Percentiles rank a stretch among this genome's conserved stretches.
Evolutionary conservation across 2,113 vertebrate genomes (phyloP).

Genomic region (Xiphophorus hellerii): DNA sequence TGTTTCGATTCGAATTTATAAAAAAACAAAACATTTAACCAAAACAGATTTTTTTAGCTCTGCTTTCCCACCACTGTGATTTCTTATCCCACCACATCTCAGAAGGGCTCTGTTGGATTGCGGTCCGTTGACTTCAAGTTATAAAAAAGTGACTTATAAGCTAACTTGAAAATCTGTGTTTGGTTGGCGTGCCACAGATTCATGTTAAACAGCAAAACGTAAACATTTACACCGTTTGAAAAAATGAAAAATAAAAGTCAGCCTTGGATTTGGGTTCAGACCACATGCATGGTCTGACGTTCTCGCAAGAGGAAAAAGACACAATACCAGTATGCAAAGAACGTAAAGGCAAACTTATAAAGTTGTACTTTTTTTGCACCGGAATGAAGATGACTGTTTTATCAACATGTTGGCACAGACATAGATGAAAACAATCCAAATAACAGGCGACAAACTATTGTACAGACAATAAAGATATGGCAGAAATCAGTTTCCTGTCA

Average conservation of each 20-base stretch:
- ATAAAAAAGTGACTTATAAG: not conserved
- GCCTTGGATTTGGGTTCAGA: not conserved
- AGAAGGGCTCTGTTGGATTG: not conserved
- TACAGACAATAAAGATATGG: slow-evolving; percentile 31
- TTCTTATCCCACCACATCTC: not conserved
- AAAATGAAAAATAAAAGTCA: not conserved
- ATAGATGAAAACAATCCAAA: slow-evolving; percentile 1
- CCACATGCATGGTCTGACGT: not conserved
- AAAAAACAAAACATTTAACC: too few relatives aligned
- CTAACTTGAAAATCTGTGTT: not conserved
- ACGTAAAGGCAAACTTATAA: not conserved
- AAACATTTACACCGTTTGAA: slow-evolving; percentile 9
- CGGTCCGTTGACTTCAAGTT: not conserved
- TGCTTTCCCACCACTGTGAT: not conserved
- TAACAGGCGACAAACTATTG: slow-evolving; percentile 18
- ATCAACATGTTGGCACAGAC: slow-evolving; percentile 9
- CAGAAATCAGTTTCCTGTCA: slow-evolving; percentile 1
- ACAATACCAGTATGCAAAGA: not conserved
- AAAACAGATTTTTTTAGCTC: too few relatives aligned
- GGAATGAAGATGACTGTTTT: not conserved
- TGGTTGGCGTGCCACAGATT: not conserved
- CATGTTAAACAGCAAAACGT: not conserved
- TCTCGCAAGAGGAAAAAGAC: not conserved
- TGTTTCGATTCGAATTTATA: too few relatives aligned
- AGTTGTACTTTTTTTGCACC: not conserved